Conservation (phyloP, 1,140 invertebrate genomes). For the Magallana ariakensis region DNA sequence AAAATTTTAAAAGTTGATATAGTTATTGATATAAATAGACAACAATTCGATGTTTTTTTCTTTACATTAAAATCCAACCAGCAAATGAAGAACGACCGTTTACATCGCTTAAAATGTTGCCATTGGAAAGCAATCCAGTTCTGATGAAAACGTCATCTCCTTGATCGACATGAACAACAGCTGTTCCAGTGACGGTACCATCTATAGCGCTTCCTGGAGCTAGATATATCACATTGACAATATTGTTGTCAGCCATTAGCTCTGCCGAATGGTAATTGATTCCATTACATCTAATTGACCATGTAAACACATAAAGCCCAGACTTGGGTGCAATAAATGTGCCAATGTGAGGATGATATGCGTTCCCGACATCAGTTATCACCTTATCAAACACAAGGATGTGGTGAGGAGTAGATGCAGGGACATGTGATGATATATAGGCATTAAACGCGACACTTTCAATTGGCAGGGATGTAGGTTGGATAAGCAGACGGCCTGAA, state of each 20-base stretch:
- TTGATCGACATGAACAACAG: background rate
- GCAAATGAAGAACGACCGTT: constrained; percentile 4
- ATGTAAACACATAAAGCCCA: constrained; percentile 34
- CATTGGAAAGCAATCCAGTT: background rate
- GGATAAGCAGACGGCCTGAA: too few species aligned
- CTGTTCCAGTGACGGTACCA: background rate
- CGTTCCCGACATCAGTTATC: constrained; percentile 22
- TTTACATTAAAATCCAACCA: constrained; percentile 1
- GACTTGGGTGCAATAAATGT: background rate
- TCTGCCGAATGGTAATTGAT: background rate
- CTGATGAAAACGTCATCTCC: background rate
- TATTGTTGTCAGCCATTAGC: background rate
- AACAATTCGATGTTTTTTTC: too few species aligned
- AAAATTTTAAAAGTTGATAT: too few species aligned
- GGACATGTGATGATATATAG: background rate
- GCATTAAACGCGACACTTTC: constrained; percentile 22
- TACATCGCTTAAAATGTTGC: background rate
- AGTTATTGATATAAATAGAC: too few species aligned
- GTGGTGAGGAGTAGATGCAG: background rate
- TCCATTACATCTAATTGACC: background rate
- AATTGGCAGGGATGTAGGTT: background rate
- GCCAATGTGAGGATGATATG: background rate
- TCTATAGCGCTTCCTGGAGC: background rate
- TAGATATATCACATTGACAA: background rate
- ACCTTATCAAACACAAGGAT: constrained; percentile 20